phyloP scores from a whole-genome alignment of 2,113 vertebrate species.

The Myrmecobius fasciatus region DNA sequence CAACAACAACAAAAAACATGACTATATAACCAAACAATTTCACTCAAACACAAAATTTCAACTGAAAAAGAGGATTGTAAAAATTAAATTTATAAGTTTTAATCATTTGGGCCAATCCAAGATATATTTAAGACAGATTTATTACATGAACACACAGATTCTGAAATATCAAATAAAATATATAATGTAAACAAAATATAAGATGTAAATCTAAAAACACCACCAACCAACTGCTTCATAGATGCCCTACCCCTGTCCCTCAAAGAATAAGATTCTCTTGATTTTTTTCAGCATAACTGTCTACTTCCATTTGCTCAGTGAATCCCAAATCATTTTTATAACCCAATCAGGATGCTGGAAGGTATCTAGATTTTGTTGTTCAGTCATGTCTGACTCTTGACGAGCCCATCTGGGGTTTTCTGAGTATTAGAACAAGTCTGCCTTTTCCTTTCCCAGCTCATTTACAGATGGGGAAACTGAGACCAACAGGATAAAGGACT shows the following conservation, averaged over 20 bases:
- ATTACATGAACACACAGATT: conserved; percentile 5
- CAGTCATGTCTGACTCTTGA: background rate
- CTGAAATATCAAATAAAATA: too few species aligned
- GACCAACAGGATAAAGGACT: background rate
- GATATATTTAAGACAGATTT: conserved; percentile 47
- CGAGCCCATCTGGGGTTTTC: background rate
- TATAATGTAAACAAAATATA: too few species aligned
- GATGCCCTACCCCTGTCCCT: too few species aligned
- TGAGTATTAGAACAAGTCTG: background rate
- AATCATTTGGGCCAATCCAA: conserved; percentile 23
- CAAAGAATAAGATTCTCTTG: background rate
- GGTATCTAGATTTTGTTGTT: background rate
- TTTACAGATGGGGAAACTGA: background rate
- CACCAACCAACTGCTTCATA: background rate
- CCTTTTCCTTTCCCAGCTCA: background rate
- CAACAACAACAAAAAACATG: too few species aligned
- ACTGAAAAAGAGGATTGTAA: background rate
- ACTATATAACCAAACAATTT: conserved; percentile 45
- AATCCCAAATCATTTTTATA: background rate
- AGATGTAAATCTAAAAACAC: background rate
- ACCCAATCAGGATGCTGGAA: background rate
- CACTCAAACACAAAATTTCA: conserved; percentile 23
- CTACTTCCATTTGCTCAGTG: background rate
- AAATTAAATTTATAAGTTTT: background rate
- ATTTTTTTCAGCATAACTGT: background rate